These are phyloP conservation scores for Saturnia pavonia DNA, from an alignment of 2,888 invertebrate genomes.

Conservation along the genomic window DNA sequence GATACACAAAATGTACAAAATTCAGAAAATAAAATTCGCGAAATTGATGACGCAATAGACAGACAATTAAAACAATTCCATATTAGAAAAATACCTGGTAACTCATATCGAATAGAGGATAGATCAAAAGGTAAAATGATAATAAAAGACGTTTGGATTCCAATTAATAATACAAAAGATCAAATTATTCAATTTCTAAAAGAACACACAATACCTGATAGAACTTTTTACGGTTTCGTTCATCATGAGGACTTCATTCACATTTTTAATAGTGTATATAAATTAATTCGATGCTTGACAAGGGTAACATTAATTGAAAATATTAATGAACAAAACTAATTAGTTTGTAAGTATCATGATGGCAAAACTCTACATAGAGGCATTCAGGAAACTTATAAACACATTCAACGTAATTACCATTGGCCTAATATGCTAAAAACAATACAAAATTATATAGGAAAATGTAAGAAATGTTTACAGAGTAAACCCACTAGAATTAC, in stretches of 20 bases:
- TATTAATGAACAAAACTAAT: constrained; percentile 13
- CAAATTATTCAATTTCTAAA: constrained; percentile 28
- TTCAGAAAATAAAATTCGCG: neutral
- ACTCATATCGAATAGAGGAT: constrained; percentile 28
- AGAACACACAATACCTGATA: constrained; percentile 30
- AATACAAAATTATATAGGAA: constrained; percentile 37
- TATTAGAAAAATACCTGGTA: constrained; percentile 28
- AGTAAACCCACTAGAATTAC: constrained; percentile 34
- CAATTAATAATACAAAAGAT: constrained; percentile 31
- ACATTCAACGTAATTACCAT: constrained; percentile 22
- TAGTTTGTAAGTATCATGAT: constrained; percentile 22
- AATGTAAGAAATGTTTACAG: constrained; percentile 37
- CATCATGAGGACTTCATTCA: constrained; percentile 27
- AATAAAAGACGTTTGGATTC: constrained; percentile 31
- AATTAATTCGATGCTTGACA: constrained; percentile 27
- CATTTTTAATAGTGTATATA: constrained; percentile 25
- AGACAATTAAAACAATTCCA: constrained; percentile 33
- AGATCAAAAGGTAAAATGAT: constrained; percentile 32
- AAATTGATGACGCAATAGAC: constrained; percentile 32
- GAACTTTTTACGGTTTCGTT: constrained; percentile 30
- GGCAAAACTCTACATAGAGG: constrained; percentile 22
- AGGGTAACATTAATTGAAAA: constrained; percentile 31
- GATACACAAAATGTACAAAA: constrained; percentile 37
- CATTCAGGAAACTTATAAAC: constrained; percentile 22
- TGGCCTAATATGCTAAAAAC: constrained; percentile 27